phyloP scores from a whole-genome alignment of 1,140 invertebrate species.

The Trichogramma pretiosum region DNA sequence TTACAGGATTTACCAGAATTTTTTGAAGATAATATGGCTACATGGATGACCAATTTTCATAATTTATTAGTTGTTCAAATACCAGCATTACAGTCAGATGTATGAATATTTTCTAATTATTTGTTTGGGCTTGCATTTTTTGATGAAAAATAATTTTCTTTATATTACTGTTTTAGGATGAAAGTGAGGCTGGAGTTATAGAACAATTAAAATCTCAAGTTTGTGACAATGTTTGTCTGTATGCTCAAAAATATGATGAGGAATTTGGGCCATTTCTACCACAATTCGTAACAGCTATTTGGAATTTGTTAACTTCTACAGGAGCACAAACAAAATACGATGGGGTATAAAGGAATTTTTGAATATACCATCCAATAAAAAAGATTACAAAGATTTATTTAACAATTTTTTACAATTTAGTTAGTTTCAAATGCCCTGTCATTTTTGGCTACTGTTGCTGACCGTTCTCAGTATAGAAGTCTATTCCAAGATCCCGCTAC shows the following conservation, averaged over 20 bases:
- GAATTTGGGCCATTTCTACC: constrained; percentile 85
- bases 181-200: constrained; percentile 81
- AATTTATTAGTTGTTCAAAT: constrained; percentile 71
- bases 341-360: constrained; percentile 58
- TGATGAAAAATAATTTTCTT: not conserved
- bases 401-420: constrained; percentile 45
- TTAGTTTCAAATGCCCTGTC: constrained; percentile 92
- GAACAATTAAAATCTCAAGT: constrained; percentile 91
- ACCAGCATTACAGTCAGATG: constrained; percentile 57
- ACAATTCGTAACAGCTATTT: constrained; percentile 85
- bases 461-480: constrained; percentile 75
- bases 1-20: constrained; percentile 87
- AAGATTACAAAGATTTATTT: constrained; percentile 10
- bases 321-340: constrained; percentile 85
- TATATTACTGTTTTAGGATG: constrained; percentile 51
- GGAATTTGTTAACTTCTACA: constrained; percentile 80
- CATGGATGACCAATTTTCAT: constrained; percentile 90
- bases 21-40: constrained; percentile 94
- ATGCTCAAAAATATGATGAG: constrained; percentile 96
- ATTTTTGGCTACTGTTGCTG: constrained; percentile 90
- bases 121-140: not conserved
- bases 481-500: constrained; percentile 84
- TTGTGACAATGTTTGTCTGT: constrained; percentile 89
- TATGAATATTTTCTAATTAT: constrained; percentile 29
- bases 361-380: not conserved